These are phyloP conservation scores for Drosophila nannoptera DNA, from an alignment of 1,140 invertebrate genomes.

Conservation along the genomic window DNA sequence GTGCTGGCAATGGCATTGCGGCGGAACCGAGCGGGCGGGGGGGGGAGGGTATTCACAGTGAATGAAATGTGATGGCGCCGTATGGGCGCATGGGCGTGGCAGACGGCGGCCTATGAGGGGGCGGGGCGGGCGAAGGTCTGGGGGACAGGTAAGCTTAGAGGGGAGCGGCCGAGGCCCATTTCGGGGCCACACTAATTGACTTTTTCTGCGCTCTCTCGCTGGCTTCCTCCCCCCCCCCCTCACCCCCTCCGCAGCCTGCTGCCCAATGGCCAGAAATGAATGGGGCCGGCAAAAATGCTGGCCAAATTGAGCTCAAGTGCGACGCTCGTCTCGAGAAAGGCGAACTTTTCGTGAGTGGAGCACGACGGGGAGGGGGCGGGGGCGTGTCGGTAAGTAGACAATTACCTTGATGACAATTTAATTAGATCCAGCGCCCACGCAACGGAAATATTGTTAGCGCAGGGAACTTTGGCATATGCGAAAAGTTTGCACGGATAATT, in stretches of 20 bases:
- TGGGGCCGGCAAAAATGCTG: slow-evolving; percentile 7
- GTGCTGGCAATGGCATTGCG: slow-evolving; percentile 4
- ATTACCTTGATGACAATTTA: slow-evolving; percentile 15
- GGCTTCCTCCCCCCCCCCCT: no score
- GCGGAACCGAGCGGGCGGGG: neutral
- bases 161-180: neutral
- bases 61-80: slow-evolving; percentile 33
- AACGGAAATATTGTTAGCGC: neutral
- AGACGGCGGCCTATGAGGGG: slow-evolving; percentile 22
- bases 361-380: neutral
- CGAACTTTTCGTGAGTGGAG: neutral
- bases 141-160: neutral
- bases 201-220: slow-evolving; percentile 41
- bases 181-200: slow-evolving; percentile 44
- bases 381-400: neutral
- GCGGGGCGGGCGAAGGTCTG: neutral
- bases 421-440: neutral
- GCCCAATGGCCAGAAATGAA: slow-evolving; percentile 14
- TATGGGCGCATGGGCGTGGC: slow-evolving; percentile 26
- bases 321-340: neutral
- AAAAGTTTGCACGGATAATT: neutral
- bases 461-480: neutral
- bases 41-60: neutral
- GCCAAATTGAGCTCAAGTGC: slow-evolving; percentile 2
- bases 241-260: slow-evolving; percentile 2